Percentiles rank a stretch among this genome's conserved stretches.
phyloP scores from a whole-genome alignment of 2,797 vertebrate genomes.

The Allobates femoralis region DNA sequence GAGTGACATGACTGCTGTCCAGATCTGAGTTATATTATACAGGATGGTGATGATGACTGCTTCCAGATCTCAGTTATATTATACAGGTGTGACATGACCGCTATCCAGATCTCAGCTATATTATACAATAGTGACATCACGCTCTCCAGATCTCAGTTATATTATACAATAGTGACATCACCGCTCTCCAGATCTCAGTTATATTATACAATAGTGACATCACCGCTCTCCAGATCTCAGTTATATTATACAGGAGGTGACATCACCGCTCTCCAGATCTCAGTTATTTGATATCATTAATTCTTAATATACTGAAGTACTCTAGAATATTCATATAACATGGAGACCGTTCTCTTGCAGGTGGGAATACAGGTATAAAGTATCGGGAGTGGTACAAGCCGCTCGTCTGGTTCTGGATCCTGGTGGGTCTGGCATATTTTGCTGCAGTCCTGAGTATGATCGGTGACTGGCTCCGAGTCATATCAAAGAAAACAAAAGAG shows the following conservation, averaged over 20 bases:
- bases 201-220: too few species aligned
- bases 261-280: too few species aligned
- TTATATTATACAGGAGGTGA: too few species aligned
- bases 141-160: too few species aligned
- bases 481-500: conserved; percentile 98
- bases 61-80: not conserved
- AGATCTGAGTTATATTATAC: conserved; percentile 4
- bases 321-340: too few species aligned
- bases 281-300: too few species aligned
- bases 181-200: too few species aligned
- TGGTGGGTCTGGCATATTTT: conserved; percentile 96
- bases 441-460: conserved; percentile 99
- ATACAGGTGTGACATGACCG: not conserved
- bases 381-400: conserved; percentile 97
- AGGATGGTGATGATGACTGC: not conserved
- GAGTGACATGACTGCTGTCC: not conserved
- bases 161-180: too few species aligned
- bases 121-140: not conserved
- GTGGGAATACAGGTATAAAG: conserved; percentile 86
- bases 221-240: too few species aligned
- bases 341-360: conserved; percentile 74
- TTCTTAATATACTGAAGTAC: too few species aligned
- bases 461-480: conserved; percentile 94
- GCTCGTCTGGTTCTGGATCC: conserved; percentile 98
- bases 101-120: not conserved